Evolutionary conservation across 2,888 invertebrate genomes (phyloP).

Genomic region (Neoascia interrupta): DNA sequence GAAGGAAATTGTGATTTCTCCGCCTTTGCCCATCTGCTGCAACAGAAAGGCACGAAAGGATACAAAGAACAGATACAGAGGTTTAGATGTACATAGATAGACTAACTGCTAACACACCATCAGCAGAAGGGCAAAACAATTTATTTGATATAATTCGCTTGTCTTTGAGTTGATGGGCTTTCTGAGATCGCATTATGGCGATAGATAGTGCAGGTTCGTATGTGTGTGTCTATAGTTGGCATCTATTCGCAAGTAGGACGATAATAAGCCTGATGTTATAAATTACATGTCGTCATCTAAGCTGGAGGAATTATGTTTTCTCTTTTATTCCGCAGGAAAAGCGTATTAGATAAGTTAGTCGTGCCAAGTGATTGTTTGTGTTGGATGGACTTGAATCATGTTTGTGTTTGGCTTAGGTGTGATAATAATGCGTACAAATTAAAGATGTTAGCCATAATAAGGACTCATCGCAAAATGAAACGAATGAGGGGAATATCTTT

Average conservation of each 20-base stretch:
- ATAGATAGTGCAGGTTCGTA: neutral
- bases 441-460: too few species aligned
- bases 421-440: too few species aligned
- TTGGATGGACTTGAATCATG: too few species aligned
- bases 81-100: slow-evolving; percentile 50
- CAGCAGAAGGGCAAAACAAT: slow-evolving; percentile 66
- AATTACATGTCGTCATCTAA: slow-evolving; percentile 66
- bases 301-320: slow-evolving; percentile 54
- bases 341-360: too few species aligned
- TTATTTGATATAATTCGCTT: slow-evolving; percentile 69
- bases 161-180: slow-evolving; percentile 67
- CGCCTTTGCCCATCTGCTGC: slow-evolving; percentile 2
- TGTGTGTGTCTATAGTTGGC: neutral
- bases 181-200: slow-evolving; percentile 47
- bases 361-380: too few species aligned
- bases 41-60: slow-evolving; percentile 1
- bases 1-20: slow-evolving; percentile 40
- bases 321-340: slow-evolving; percentile 7
- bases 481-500: too few species aligned
- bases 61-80: neutral
- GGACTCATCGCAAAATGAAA: too few species aligned
- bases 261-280: slow-evolving; percentile 67
- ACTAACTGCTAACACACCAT: slow-evolving; percentile 57
- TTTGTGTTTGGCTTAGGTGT: too few species aligned
- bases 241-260: slow-evolving; percentile 16